phyloP scores from a whole-genome alignment of 2,888 invertebrate genomes.

The Leuctra nigra region DNA sequence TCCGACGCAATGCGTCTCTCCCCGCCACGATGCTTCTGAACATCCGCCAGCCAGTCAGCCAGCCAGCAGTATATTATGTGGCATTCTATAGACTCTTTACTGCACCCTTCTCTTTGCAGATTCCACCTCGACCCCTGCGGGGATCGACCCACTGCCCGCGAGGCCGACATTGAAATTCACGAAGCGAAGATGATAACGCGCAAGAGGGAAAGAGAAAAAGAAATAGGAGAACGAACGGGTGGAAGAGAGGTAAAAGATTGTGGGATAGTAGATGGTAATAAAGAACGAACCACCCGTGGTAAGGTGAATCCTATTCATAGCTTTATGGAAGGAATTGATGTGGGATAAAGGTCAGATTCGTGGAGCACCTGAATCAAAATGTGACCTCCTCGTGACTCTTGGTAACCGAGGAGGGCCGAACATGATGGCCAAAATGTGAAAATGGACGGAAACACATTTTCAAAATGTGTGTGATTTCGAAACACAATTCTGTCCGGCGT shows the following conservation, averaged over 20 bases:
- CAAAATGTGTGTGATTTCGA: too few species aligned
- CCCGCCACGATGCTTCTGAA: background rate
- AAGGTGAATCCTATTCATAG: constrained; percentile 15
- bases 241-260: background rate
- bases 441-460: too few species aligned
- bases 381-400: too few species aligned
- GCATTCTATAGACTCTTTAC: background rate
- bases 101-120: background rate
- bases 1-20: background rate
- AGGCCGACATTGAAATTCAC: constrained; percentile 15
- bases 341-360: background rate
- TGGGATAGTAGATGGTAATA: constrained; percentile 14
- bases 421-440: too few species aligned
- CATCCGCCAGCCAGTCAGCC: too few species aligned
- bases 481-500: too few species aligned
- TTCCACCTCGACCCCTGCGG: background rate
- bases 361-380: background rate
- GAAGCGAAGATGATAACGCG: constrained; percentile 13
- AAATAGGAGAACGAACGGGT: background rate
- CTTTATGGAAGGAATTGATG: constrained; percentile 10
- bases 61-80: too few species aligned
- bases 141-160: constrained; percentile 5
- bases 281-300: constrained; percentile 4
- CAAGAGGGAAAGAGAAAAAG: constrained; percentile 3
- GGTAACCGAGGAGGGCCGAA: too few species aligned